Conservation (phyloP, 2,113 vertebrate genomes). For the Caranx ignobilis region DNA sequence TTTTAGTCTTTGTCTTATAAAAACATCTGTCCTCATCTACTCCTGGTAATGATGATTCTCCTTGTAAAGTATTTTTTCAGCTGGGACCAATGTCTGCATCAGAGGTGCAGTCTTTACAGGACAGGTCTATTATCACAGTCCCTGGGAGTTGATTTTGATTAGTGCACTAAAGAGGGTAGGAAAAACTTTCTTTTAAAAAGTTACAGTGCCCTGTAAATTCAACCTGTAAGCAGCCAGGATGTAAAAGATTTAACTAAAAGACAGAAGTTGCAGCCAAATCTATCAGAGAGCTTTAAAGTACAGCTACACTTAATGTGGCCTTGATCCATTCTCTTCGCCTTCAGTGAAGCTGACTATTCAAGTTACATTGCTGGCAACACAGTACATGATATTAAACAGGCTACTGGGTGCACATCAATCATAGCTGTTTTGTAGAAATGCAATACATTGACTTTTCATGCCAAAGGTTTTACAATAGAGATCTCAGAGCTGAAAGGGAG, state of each 20-base stretch:
- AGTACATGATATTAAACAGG: constrained; percentile 24
- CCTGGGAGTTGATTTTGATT: neutral
- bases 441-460: constrained; percentile 13
- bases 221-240: neutral
- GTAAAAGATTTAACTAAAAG: neutral
- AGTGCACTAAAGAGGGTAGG: neutral
- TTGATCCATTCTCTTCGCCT: neutral
- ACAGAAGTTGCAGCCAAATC: neutral
- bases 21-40: too few species aligned
- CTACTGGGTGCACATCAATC: constrained; percentile 41
- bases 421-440: constrained; percentile 43
- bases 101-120: neutral
- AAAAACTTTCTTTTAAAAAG: neutral
- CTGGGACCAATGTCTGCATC: neutral
- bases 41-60: too few species aligned
- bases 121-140: neutral
- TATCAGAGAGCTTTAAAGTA: neutral
- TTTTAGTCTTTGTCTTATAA: too few species aligned
- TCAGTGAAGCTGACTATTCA: constrained; percentile 6
- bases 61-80: too few species aligned
- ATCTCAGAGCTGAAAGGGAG: neutral
- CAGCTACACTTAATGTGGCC: neutral
- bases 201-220: neutral
- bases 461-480: constrained; percentile 16
- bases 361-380: constrained; percentile 2